Evolutionary conservation across 2,113 vertebrate genomes (phyloP), one percentile per base, ranked within the genome.

Genomic region (Ochotona princeps): DNA sequence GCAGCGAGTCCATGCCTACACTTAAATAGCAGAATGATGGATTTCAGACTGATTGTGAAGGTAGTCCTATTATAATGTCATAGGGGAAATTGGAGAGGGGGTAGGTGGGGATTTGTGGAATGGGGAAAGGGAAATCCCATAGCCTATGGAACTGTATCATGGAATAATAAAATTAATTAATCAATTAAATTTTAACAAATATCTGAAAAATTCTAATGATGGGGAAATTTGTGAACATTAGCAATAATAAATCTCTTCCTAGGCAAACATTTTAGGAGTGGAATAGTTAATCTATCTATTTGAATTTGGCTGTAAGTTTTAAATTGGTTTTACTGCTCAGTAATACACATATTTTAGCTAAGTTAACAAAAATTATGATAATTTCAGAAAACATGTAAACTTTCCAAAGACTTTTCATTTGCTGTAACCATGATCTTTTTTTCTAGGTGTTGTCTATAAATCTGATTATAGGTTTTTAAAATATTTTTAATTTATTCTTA

Each of bases 191-290:
- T 44, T 44, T 44, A 44, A 44, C 38, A 44, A 44, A 44, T 44
- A 44, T 44, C 38, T 44, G 38, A 44, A 44, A 44, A 44, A 44
- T 44, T 44, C 25, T 72, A 89, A 80, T 69, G 26, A 30, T 65
- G 23, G n/a, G 6, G 32, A 81, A 51, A 84, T 89, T 91, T 67
- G 61, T 75, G 17, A 93, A 49, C 51, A 89, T 84, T 80, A 88
- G 38, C 38, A 44, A 65, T 26, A n/a, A 38, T 83, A 74, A 88
- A 25, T 75, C 81, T 11, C 85, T 80, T 84, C 23, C 28, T 44
- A 44, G 70, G 54, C 18, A 66, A 89, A 76, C 65, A 70, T 75
- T 81, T 49, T 61, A 18, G 76, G 28, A 72, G 51, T 66, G 60
- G 18, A 1, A 89, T 6, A 70, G 61, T 74, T 5, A 74, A 51